phyloP scores from a whole-genome alignment of 2,888 invertebrate genomes.

The Notodonta ziczac region DNA sequence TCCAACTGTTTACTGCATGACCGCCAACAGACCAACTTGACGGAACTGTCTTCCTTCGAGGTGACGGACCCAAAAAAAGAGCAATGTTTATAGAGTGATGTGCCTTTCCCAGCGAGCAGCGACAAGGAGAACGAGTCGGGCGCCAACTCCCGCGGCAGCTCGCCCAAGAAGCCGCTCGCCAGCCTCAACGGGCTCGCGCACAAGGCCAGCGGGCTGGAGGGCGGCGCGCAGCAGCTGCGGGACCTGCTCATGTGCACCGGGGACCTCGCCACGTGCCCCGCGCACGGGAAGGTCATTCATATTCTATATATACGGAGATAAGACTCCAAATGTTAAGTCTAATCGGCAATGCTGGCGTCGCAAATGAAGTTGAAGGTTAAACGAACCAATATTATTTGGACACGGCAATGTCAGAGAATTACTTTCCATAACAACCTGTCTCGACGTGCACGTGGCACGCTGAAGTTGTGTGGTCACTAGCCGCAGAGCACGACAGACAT shows the following conservation, averaged over 20 bases:
- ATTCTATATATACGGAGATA: not conserved
- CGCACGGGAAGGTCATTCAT: slow-evolving; percentile 85
- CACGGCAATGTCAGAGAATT: too few species aligned
- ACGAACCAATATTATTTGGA: too few species aligned
- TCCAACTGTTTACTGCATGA: too few species aligned
- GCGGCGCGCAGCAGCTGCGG: slow-evolving; percentile 58
- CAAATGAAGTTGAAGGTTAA: too few species aligned
- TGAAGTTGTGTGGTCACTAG: too few species aligned
- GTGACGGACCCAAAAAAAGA: too few species aligned
- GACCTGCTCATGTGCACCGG: slow-evolving; percentile 89
- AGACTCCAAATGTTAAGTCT: not conserved
- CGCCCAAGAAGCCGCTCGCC: slow-evolving; percentile 71
- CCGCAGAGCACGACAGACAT: too few species aligned
- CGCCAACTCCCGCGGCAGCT: slow-evolving; percentile 69
- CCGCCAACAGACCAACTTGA: too few species aligned
- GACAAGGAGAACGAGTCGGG: slow-evolving; percentile 87
- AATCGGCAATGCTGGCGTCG: too few species aligned
- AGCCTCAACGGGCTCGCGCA: slow-evolving; percentile 63
- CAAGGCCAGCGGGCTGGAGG: slow-evolving; percentile 58
- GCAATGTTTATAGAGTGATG: not conserved
- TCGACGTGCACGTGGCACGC: too few species aligned
- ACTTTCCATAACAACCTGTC: too few species aligned
- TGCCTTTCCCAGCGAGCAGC: slow-evolving; percentile 77
- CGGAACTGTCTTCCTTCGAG: too few species aligned
- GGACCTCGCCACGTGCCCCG: slow-evolving; percentile 87